Evolutionary conservation across 1,140 invertebrate species (phyloP).

Genomic region (Cotesia vestalis): DNA sequence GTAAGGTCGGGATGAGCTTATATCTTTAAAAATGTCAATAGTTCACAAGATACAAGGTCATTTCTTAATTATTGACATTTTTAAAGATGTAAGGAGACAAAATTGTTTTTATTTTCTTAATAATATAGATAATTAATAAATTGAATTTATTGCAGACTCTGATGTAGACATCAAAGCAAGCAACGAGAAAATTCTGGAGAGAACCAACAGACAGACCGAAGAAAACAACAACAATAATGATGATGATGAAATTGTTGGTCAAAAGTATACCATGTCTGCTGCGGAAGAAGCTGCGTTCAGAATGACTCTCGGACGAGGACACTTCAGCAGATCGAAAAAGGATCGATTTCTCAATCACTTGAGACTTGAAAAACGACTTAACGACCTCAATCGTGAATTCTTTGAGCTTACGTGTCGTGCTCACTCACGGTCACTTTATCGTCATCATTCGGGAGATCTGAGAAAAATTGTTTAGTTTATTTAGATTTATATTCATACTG

Average conservation of each 20-base stretch:
- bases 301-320: constrained; percentile 53
- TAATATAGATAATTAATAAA: neutral
- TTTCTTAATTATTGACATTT: too few species aligned
- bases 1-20: too few species aligned
- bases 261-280: constrained; percentile 46
- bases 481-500: neutral
- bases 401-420: constrained; percentile 40
- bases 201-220: constrained; percentile 18
- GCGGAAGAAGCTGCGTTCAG: constrained; percentile 55
- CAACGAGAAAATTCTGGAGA: constrained; percentile 13
- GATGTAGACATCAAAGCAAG: constrained; percentile 37
- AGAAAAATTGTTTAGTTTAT: constrained; percentile 36
- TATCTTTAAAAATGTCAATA: too few species aligned
- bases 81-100: neutral
- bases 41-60: too few species aligned
- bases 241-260: constrained; percentile 25
- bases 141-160: constrained; percentile 35
- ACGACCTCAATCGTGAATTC: constrained; percentile 52
- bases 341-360: constrained; percentile 57
- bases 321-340: constrained; percentile 56
- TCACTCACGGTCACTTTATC: constrained; percentile 38
- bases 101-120: too few species aligned
- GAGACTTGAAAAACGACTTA: constrained; percentile 54
- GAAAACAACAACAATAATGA: constrained; percentile 21
- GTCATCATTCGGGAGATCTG: constrained; percentile 45